A percentile compares a stretch with the other conserved stretches of the same genome.
phyloP scores from a whole-genome alignment of 2,797 vertebrate species.

The Gymnopithys bicolor region DNA sequence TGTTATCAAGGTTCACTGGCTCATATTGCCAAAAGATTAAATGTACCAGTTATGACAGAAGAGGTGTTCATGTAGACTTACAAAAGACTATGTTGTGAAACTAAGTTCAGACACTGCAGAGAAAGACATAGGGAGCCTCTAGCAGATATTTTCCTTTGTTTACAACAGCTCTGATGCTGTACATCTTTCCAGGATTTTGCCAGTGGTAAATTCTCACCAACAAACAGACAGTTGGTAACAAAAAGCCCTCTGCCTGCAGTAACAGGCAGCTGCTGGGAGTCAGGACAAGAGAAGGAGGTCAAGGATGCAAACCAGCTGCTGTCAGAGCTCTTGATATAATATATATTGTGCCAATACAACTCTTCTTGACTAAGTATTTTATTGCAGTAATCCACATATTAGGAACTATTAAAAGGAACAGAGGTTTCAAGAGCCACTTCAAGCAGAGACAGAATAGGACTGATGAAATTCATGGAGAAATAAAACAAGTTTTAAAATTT shows the following conservation, averaged over 20 bases:
- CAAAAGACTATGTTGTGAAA: constrained; percentile 5
- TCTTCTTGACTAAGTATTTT: background rate
- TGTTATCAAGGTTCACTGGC: constrained; percentile 49
- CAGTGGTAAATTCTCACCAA: background rate
- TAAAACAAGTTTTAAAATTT: background rate
- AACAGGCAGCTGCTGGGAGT: background rate
- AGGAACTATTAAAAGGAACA: background rate
- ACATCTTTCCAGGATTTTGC: background rate
- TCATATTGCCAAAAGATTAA: constrained; percentile 61
- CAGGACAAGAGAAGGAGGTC: background rate
- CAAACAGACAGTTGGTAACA: background rate
- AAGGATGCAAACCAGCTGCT: constrained; percentile 19
- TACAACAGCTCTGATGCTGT: background rate
- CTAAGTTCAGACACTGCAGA: background rate
- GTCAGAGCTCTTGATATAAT: background rate
- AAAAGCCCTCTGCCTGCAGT: background rate
- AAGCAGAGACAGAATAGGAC: background rate
- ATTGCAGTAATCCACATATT: background rate
- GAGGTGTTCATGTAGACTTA: constrained; percentile 12
- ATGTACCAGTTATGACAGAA: constrained; percentile 34
- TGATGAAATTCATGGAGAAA: background rate
- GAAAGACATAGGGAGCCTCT: background rate
- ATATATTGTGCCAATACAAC: background rate
- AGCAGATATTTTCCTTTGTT: background rate
- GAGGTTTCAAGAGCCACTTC: background rate